Percentiles rank a stretch among this genome's conserved stretches.
Conservation (phyloP, 2,797 vertebrate species). For the Adrianichthys oophorus region DNA sequence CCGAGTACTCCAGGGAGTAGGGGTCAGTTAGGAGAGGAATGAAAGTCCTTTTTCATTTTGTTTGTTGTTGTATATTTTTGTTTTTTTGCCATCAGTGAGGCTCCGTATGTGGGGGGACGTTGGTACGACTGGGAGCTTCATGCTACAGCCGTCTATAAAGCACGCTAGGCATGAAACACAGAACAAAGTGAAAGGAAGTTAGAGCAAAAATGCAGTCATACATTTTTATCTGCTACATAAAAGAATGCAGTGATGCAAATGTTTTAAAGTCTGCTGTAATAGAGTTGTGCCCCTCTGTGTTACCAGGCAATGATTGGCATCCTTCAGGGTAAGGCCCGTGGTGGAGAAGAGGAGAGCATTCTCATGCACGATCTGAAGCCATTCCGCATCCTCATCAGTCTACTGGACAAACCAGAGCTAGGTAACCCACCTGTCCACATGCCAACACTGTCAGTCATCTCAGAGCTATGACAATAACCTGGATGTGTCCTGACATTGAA, state of each 20-base stretch:
- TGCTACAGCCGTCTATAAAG: conserved; percentile 42
- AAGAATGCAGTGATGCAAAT: conserved; percentile 6
- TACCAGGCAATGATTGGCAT: conserved; percentile 95
- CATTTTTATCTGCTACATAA: conserved; percentile 17
- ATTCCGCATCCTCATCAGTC: conserved; percentile 97
- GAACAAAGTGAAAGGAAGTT: conserved; percentile 13
- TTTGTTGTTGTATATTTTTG: conserved; percentile 11
- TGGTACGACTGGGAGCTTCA: conserved; percentile 58
- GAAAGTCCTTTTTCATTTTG: conserved; percentile 12
- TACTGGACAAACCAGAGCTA: conserved; percentile 97
- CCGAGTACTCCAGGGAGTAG: not conserved
- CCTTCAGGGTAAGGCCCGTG: conserved; percentile 90
- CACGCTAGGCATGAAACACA: conserved; percentile 63
- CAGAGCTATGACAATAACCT: not conserved
- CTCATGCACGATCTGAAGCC: conserved; percentile 97
- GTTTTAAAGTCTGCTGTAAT: conserved; percentile 12
- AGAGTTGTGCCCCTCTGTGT: conserved; percentile 15
- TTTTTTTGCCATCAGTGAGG: conserved; percentile 48
- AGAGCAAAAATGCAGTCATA: conserved; percentile 12
- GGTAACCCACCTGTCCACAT: conserved; percentile 74
- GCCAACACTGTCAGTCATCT: not conserved
- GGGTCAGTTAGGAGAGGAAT: conserved; percentile 28
- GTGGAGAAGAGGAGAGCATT: conserved; percentile 89
- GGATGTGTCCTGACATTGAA: not conserved
- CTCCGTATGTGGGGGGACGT: conserved; percentile 54